These are phyloP conservation scores for Lasioglossum pauxillum DNA, from an alignment of 2,888 invertebrate species.

Conservation along the genomic window DNA sequence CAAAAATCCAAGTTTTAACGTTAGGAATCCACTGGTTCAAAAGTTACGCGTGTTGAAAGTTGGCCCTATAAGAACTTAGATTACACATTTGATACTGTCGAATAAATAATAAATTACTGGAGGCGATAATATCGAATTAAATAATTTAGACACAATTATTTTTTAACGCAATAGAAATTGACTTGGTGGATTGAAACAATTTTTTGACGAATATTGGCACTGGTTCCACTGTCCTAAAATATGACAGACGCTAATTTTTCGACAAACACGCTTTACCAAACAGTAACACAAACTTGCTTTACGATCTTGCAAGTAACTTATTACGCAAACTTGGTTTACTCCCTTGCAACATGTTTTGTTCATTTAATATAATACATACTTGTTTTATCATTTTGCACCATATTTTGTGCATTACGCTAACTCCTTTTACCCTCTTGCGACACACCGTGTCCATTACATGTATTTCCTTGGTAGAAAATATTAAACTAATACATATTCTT, in stretches of 20 bases:
- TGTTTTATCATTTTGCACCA: background rate
- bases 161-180: background rate
- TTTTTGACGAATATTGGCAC: background rate
- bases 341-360: background rate
- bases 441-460: background rate
- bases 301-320: background rate
- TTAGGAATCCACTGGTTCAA: no score
- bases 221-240: background rate
- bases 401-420: background rate
- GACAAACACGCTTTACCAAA: background rate
- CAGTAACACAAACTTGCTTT: background rate
- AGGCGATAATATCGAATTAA: background rate
- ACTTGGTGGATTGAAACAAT: background rate
- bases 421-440: background rate
- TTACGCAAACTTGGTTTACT: background rate
- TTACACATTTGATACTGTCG: background rate
- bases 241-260: background rate
- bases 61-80: background rate
- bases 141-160: background rate
- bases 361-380: background rate
- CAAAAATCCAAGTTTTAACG: no score
- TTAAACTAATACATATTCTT: background rate
- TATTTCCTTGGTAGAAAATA: background rate
- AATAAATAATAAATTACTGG: background rate
- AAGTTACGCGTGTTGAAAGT: no score